Base-by-base conservation (phyloP, 2,888 invertebrate genomes). In the Idaea biselata region DNA sequence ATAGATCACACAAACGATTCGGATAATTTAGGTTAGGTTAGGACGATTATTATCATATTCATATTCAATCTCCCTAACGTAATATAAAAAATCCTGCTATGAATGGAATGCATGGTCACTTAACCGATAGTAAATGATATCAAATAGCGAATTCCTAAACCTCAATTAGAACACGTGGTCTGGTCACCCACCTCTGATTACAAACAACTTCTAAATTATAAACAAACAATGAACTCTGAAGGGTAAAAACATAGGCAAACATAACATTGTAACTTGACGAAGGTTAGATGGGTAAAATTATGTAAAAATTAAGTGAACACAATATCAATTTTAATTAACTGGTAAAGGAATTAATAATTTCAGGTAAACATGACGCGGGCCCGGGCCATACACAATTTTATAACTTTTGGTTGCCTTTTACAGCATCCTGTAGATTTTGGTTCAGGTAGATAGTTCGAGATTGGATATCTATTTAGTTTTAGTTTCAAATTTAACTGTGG, bases 111-210 rank as follows among this genome's bases (percentile, higher is more conserved):
- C 44, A 44, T 14, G 11, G 44, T 44, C 44, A 44, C 44, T 14
- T 44, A 11, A 8, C 3, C 44, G 3, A 5, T 44, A 32, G 56
- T 11, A 18, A 31, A 25, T 25, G 53, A 63, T 63, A 31, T 68
- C 68, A 18, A 61, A 58, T 68, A 59, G 18, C 68, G 60, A 59
- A 63, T 65, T 63, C 60, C 66, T 64, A 68, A 62, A 32, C 63
- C 59, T 64, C 60, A 56, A 62, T 58, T 58, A 59, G 18, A 58
- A 55, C 65, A 63, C 65, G 63, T 63, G 64, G 53, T 18, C 57
- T 63, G 64, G 53, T 18, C 57, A 44, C 11, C 11, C 55, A 60
- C 58, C 53, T 62, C 62, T 53, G 59, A 25, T 65, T 62, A 44
- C 44, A 44, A 44, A 60, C 61, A 56, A 56, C 54, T 61, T 18